A percentile compares a stretch with the other conserved stretches of the same genome.
phyloP scores from a whole-genome alignment of 2,113 vertebrate genomes.

The Gambusia holbrooki region DNA sequence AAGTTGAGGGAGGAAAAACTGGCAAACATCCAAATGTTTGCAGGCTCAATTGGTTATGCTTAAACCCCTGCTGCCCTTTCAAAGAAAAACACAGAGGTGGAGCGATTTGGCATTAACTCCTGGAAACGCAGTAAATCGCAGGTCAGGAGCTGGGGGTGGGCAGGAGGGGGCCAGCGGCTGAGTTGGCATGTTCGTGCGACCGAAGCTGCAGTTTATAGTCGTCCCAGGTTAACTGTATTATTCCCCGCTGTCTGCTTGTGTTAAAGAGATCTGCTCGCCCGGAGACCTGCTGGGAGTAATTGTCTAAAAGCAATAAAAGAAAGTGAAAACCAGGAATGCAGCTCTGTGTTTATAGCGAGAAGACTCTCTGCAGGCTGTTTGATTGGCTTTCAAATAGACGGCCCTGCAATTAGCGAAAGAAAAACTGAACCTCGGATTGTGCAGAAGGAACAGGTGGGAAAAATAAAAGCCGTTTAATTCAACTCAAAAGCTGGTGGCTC shows the following conservation, averaged over 20 bases:
- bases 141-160: slow-evolving; percentile 40
- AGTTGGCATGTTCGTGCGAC: slow-evolving; percentile 44
- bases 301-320: slow-evolving; percentile 58
- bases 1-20: slow-evolving; percentile 19
- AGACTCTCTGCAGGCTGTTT: slow-evolving; percentile 22
- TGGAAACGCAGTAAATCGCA: slow-evolving; percentile 42
- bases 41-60: slow-evolving; percentile 29
- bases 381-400: slow-evolving; percentile 46
- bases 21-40: slow-evolving; percentile 45
- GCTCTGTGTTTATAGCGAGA: slow-evolving; percentile 28
- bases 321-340: slow-evolving; percentile 42
- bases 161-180: slow-evolving; percentile 47
- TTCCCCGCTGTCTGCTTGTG: slow-evolving; percentile 65
- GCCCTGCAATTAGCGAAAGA: slow-evolving; percentile 26
- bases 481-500: background rate
- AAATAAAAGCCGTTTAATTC: slow-evolving; percentile 1
- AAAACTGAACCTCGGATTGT: background rate
- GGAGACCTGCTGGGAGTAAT: slow-evolving; percentile 66
- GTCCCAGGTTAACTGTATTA: slow-evolving; percentile 65
- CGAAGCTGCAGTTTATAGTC: slow-evolving; percentile 51
- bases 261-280: slow-evolving; percentile 58
- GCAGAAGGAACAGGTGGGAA: slow-evolving; percentile 40
- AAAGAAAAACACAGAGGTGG: slow-evolving; percentile 49
- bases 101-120: slow-evolving; percentile 56
- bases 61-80: slow-evolving; percentile 26